Evolutionary conservation across 2,888 invertebrate species (phyloP).

Genomic region (Ectemnius lituratus): DNA sequence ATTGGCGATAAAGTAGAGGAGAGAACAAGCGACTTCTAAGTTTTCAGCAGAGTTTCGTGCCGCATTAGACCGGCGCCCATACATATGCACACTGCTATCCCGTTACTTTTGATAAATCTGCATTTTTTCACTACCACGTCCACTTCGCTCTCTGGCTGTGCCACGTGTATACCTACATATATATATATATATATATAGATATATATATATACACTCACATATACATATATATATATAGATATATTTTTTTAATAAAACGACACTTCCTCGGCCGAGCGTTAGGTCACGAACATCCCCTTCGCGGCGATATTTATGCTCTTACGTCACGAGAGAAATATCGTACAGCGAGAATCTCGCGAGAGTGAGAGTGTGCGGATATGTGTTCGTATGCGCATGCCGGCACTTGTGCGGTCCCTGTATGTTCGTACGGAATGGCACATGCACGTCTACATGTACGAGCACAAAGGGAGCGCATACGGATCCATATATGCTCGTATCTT

Average conservation of each 20-base stretch:
- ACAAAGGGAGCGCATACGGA: constrained; percentile 1
- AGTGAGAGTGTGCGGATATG: constrained; percentile 11
- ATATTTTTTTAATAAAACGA: constrained; percentile 55
- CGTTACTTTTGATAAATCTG: constrained; percentile 55
- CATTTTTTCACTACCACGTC: constrained; percentile 25
- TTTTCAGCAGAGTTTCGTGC: constrained; percentile 40
- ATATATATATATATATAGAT: background rate
- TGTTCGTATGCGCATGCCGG: background rate
- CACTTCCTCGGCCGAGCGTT: constrained; percentile 40
- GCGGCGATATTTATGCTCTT: constrained; percentile 59
- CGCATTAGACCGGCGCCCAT: constrained; percentile 1
- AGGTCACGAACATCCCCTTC: constrained; percentile 58
- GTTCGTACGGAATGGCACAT: background rate
- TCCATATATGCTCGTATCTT: background rate
- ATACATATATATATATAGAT: background rate
- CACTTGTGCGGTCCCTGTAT: background rate
- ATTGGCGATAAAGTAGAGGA: constrained; percentile 41
- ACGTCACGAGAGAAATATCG: constrained; percentile 63
- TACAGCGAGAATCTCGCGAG: constrained; percentile 53
- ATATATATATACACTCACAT: constrained; percentile 5
- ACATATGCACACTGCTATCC: constrained; percentile 14
- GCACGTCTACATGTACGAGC: background rate
- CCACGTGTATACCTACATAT: too few species aligned
- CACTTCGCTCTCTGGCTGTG: too few species aligned
- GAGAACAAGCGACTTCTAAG: constrained; percentile 5